These are phyloP conservation scores for Halcyon malimbica DNA, from an alignment of 2,113 vertebrate species.

Conservation along the genomic window DNA sequence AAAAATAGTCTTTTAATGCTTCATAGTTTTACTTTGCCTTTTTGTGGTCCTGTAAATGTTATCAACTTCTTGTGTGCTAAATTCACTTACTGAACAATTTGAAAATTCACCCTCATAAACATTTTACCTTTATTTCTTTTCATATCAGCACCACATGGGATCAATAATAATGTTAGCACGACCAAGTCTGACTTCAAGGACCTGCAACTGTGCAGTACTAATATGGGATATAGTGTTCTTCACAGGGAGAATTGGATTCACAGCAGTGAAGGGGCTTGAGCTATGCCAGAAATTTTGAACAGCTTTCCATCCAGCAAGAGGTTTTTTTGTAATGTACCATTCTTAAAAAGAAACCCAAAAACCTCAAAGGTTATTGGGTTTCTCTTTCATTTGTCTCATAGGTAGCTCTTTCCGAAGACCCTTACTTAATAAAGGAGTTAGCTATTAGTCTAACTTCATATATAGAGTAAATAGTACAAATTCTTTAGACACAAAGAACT, in stretches of 20 bases:
- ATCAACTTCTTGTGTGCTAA: neutral
- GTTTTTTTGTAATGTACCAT: neutral
- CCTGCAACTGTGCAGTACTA: neutral
- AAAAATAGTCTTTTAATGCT: neutral
- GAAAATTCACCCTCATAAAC: neutral
- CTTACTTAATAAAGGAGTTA: neutral
- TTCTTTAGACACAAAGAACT: neutral
- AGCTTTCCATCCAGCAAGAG: neutral
- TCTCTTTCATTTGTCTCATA: neutral
- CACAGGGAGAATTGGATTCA: neutral
- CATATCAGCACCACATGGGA: neutral
- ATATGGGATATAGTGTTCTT: neutral
- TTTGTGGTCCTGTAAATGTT: slow-evolving; percentile 9
- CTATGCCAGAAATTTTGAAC: neutral
- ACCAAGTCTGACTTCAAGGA: neutral
- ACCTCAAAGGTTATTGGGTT: neutral
- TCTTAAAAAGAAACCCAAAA: neutral
- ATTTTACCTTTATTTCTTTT: slow-evolving; percentile 21
- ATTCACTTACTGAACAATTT: neutral
- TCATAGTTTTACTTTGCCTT: slow-evolving; percentile 9
- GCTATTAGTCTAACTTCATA: neutral
- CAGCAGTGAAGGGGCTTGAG: neutral
- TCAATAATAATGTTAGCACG: neutral
- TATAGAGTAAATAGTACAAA: neutral
- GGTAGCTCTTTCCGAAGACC: neutral